A percentile compares a stretch with the other conserved stretches of the same genome.
Conservation (phyloP, 2,888 invertebrate genomes). For the Drosophila mimica region DNA sequence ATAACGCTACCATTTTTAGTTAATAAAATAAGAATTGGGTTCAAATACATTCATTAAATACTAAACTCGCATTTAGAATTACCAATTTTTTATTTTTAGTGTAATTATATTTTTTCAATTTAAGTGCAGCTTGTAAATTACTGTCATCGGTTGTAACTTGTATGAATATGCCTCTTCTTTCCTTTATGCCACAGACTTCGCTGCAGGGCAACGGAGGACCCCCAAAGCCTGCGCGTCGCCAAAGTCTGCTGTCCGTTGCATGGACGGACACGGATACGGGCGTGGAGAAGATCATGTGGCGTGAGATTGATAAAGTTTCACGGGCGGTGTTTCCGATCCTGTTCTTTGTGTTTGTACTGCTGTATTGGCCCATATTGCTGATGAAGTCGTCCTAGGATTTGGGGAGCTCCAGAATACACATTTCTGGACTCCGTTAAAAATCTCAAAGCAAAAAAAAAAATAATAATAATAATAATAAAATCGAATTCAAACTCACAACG, state of each 20-base stretch:
- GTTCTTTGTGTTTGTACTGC: conserved; percentile 91
- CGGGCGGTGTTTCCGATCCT: conserved; percentile 91
- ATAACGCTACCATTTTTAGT: not conserved
- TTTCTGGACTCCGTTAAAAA: conserved; percentile 84
- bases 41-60: not conserved
- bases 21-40: not conserved
- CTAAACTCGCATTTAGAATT: not conserved
- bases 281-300: conserved; percentile 90
- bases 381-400: conserved; percentile 87
- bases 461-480: conserved; percentile 2
- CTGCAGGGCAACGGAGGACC: conserved; percentile 85
- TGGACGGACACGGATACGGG: conserved; percentile 89
- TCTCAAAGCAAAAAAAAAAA: conserved; percentile 7
- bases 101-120: not conserved
- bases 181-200: conserved; percentile 77
- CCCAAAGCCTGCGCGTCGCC: conserved; percentile 84
- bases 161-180: not conserved
- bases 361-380: conserved; percentile 92
- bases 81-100: not conserved
- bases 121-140: not conserved
- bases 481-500: conserved; percentile 6
- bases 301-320: conserved; percentile 91
- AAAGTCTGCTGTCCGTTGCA: conserved; percentile 86
- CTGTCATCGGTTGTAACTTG: not conserved
- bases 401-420: conserved; percentile 83